Base-by-base conservation (phyloP, 2,113 vertebrate genomes). In the Damaliscus lunatus region DNA sequence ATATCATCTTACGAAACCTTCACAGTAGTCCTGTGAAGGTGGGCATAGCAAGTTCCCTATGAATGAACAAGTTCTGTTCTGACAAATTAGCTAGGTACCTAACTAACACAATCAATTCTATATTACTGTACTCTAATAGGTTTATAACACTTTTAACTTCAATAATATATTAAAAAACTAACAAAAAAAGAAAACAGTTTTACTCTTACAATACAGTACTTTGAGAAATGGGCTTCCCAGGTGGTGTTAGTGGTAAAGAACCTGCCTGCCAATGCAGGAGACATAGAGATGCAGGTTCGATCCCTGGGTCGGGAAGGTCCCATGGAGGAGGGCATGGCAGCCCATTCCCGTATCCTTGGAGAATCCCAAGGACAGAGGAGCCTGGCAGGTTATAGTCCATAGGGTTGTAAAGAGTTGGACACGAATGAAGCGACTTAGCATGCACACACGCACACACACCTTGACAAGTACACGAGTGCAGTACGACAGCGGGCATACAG, bases 381-480 rank as follows among this genome's bases (percentile, higher is more conserved):
- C 71, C 40, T 77, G 71, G 71, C 71, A 43, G 12, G 71, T 43
- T 27, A 27, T 7, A 77, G 40, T 77, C 23, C 71, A 43, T 43
- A 43, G 71, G 21, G 36, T 43, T 43, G 36, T 23, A 43, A 77
- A 77, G 36, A 77, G 71, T 14, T 43, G 36, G 71, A 77, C 36
- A 43, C 0, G 23, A 77, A 40, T 77, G 36, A 43, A 77, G 6
- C 0, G 0, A 43, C 36, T 43, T 77, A 43, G 36, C 9, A 11
- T 6, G 64, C 23, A 43, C 71, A 13, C 21, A 74, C 1, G 1
- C 36, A 43, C 36, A 40, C 12, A 77, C 12, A 14, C 36, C 36
- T 77, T 77, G 71, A 43, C 3, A 77, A 77, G 71, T 7, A 77
- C 12, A 27, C 5, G 27, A 27, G 11, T 77, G 3, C 71, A 27